Percentiles rank a stretch among this genome's conserved stretches.
These are phyloP conservation scores for Xanthia togata DNA, from an alignment of 2,888 invertebrate genomes.

Conservation along the genomic window DNA sequence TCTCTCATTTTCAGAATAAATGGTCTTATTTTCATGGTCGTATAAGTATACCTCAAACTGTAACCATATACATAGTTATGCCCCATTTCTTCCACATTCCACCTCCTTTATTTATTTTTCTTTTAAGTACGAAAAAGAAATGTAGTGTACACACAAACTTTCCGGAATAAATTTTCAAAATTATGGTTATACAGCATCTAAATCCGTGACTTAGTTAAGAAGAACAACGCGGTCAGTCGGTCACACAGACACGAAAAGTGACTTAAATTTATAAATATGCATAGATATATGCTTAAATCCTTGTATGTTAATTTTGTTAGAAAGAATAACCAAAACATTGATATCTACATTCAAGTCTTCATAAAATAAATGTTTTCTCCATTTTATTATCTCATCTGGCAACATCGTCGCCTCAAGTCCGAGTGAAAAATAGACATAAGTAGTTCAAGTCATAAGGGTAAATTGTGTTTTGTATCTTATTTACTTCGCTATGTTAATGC, in stretches of 20 bases:
- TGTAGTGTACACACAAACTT: too few species aligned
- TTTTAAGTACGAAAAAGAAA: too few species aligned
- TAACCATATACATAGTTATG: background rate
- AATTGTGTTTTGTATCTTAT: constrained; percentile 38
- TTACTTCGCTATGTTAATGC: background rate
- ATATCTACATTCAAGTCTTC: background rate
- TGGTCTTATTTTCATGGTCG: too few species aligned
- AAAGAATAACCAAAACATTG: background rate
- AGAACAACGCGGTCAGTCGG: too few species aligned
- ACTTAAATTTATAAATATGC: too few species aligned
- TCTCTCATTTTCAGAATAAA: too few species aligned
- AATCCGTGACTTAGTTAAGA: too few species aligned
- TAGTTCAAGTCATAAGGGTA: constrained; percentile 40
- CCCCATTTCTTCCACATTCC: background rate
- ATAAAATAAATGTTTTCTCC: background rate
- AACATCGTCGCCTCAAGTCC: constrained; percentile 18
- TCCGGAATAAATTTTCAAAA: too few species aligned
- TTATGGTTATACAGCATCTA: too few species aligned
- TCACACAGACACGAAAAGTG: too few species aligned
- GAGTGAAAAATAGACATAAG: constrained; percentile 38
- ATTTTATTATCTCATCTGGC: constrained; percentile 11
- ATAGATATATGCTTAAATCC: too few species aligned
- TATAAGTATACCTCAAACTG: background rate
- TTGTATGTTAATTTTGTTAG: background rate
- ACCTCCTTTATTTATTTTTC: too few species aligned